Conservation (phyloP, 2,797 vertebrate species). For the Myotis myotis region DNA sequence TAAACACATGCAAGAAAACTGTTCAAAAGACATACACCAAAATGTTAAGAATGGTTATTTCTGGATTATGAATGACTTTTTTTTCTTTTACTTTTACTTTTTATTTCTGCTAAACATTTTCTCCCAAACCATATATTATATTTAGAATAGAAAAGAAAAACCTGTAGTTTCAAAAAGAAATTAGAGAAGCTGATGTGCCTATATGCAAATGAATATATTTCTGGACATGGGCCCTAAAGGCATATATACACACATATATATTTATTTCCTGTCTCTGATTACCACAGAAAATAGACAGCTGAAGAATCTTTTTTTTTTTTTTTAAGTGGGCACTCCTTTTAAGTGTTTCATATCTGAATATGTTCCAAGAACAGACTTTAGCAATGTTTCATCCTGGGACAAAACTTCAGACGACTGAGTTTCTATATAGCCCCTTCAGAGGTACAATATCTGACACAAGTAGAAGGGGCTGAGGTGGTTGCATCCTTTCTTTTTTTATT, state of each 20-base stretch:
- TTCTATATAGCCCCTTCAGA: background rate
- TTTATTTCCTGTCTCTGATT: conserved; percentile 9
- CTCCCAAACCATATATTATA: conserved; percentile 38
- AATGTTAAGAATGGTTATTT: conserved; percentile 45
- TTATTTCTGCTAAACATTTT: conserved; percentile 52
- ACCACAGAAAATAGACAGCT: background rate
- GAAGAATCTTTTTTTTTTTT: background rate
- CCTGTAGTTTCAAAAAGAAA: conserved; percentile 60
- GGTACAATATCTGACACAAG: background rate
- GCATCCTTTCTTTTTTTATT: background rate
- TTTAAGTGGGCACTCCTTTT: background rate
- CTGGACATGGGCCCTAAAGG: background rate
- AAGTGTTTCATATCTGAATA: conserved; percentile 5
- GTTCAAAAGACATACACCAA: conserved; percentile 1
- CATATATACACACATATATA: background rate
- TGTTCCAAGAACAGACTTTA: background rate
- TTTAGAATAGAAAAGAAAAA: conserved; percentile 56
- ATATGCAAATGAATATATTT: conserved; percentile 50
- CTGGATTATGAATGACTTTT: conserved; percentile 36
- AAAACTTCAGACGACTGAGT: background rate
- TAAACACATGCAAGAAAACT: background rate
- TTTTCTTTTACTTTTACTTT: conserved; percentile 57
- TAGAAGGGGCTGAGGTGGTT: background rate
- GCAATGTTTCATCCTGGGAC: background rate
- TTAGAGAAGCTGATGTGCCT: conserved; percentile 52